Conservation (phyloP, 2,797 vertebrate genomes). For the Furcifer pardalis region DNA sequence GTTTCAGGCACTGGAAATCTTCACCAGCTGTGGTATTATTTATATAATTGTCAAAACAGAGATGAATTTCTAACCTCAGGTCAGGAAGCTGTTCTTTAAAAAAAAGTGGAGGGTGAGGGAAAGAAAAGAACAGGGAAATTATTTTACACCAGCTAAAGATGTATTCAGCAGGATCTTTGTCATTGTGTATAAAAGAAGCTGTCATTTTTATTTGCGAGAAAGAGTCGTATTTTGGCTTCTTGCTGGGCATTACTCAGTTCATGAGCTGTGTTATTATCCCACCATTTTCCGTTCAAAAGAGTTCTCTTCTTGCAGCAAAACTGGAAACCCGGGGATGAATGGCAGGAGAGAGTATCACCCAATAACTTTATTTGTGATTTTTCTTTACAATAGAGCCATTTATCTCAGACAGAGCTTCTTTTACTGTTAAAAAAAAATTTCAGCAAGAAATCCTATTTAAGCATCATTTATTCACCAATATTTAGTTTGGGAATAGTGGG, state of each 20-base stretch:
- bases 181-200: slow-evolving; percentile 28
- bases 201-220: slow-evolving; percentile 14
- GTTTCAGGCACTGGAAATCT: neutral
- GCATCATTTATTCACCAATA: slow-evolving; percentile 57
- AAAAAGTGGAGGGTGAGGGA: neutral
- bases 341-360: slow-evolving; percentile 68
- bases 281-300: slow-evolving; percentile 65
- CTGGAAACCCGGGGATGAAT: slow-evolving; percentile 68
- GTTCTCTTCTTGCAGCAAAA: slow-evolving; percentile 68
- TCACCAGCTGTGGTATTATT: neutral
- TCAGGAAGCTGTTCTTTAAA: neutral
- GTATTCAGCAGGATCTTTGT: slow-evolving; percentile 45
- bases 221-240: slow-evolving; percentile 40
- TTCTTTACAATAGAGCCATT: slow-evolving; percentile 65
- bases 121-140: neutral
- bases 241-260: slow-evolving; percentile 40
- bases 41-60: neutral
- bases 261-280: slow-evolving; percentile 62
- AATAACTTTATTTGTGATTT: slow-evolving; percentile 65
- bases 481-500: slow-evolving; percentile 30
- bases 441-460: slow-evolving; percentile 53
- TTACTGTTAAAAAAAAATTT: slow-evolving; percentile 39
- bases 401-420: slow-evolving; percentile 51
- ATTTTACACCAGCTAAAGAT: slow-evolving; percentile 4
- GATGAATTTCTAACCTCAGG: neutral